These are phyloP conservation scores for Lithophane ornitopus DNA, from an alignment of 2,888 invertebrate genomes.

Conservation along the genomic window DNA sequence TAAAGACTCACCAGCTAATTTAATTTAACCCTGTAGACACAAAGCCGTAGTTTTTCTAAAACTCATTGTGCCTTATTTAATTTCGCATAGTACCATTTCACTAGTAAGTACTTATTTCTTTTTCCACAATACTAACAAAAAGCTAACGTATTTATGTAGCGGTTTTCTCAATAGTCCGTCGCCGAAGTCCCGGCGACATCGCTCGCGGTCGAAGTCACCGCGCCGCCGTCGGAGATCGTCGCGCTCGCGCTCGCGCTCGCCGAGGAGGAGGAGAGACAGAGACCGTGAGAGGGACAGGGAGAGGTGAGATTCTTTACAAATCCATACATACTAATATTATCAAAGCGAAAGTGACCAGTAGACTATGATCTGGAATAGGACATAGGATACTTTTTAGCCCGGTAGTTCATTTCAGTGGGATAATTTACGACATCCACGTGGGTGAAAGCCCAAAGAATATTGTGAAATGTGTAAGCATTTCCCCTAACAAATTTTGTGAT, in stretches of 20 bases:
- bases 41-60: neutral
- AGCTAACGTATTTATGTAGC: constrained; percentile 36
- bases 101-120: too few species aligned
- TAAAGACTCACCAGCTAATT: too few species aligned
- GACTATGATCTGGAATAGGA: too few species aligned
- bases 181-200: constrained; percentile 87
- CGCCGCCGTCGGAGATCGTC: constrained; percentile 75
- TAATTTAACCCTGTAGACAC: too few species aligned
- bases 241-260: constrained; percentile 79
- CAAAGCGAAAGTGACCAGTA: too few species aligned
- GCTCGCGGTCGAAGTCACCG: constrained; percentile 91
- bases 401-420: too few species aligned
- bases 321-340: too few species aligned
- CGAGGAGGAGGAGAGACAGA: constrained; percentile 86
- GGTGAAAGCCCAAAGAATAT: too few species aligned
- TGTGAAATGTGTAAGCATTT: too few species aligned
- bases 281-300: constrained; percentile 76
- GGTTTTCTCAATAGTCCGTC: constrained; percentile 80
- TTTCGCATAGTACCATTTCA: neutral
- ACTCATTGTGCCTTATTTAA: neutral
- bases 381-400: too few species aligned
- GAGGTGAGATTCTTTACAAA: constrained; percentile 31
- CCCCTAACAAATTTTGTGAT: too few species aligned
- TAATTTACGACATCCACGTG: too few species aligned
- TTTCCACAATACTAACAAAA: constrained; percentile 13